A percentile compares a stretch with the other conserved stretches of the same genome.
These are phyloP conservation scores for Brachionus sp. DNA, from an alignment of 1,140 invertebrate species.

Conservation along the genomic window DNA sequence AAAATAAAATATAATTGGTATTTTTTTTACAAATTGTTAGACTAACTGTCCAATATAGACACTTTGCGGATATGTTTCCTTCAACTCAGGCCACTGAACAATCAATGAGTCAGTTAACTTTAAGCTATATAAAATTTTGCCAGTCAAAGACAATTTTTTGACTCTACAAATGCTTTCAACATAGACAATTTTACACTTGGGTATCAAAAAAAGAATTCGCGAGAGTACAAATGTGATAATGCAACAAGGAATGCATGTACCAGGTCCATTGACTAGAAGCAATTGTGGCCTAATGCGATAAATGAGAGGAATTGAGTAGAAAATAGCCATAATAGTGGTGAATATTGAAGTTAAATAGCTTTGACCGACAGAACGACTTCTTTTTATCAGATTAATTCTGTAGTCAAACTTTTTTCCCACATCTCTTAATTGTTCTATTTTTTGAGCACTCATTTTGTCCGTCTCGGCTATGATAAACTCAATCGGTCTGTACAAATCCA, in stretches of 20 bases:
- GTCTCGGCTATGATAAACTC: conserved; percentile 74
- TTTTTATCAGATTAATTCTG: conserved; percentile 66
- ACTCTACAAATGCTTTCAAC: conserved; percentile 91
- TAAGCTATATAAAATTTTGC: conserved; percentile 73
- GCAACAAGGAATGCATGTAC: conserved; percentile 85
- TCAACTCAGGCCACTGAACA: conserved; percentile 80
- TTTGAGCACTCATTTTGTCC: conserved; percentile 71
- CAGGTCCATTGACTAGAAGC: conserved; percentile 87
- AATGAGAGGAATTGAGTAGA: conserved; percentile 69
- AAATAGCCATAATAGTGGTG: conserved; percentile 70
- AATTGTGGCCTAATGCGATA: conserved; percentile 70
- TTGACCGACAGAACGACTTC: conserved; percentile 82
- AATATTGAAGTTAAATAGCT: conserved; percentile 74
- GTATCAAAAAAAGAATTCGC: conserved; percentile 3
- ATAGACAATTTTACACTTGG: conserved; percentile 71
- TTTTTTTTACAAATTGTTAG: background rate
- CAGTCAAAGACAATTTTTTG: conserved; percentile 77
- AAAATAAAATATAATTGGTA: no score
- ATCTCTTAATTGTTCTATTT: conserved; percentile 62
- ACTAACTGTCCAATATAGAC: conserved; percentile 29
- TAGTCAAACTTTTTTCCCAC: background rate
- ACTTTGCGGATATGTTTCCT: conserved; percentile 63
- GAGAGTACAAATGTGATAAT: conserved; percentile 64
- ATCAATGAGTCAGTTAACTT: conserved; percentile 75
- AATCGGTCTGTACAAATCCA: conserved; percentile 66